Evolutionary conservation across 2,113 vertebrate genomes (phyloP).

Genomic region (Dicerorhinus sumatrensis): DNA sequence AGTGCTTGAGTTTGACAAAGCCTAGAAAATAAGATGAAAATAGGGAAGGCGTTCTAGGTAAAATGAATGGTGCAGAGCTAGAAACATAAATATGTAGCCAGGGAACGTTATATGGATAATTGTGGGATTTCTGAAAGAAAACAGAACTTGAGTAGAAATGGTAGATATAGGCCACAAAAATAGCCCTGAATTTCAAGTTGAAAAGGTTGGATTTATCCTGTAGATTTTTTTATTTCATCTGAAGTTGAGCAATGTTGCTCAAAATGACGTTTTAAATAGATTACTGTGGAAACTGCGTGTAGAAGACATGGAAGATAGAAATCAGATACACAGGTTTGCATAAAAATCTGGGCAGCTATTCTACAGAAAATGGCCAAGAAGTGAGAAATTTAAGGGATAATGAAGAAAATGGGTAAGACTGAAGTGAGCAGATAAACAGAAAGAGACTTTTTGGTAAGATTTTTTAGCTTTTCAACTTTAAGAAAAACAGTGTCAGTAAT

Average conservation of each 20-base stretch:
- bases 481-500: background rate
- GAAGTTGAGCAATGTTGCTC: background rate
- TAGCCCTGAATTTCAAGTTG: constrained; percentile 38
- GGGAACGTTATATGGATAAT: background rate
- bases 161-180: background rate
- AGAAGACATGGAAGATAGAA: background rate
- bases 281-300: background rate
- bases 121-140: constrained; percentile 19
- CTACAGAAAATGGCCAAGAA: background rate
- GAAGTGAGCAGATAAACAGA: background rate
- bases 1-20: constrained; percentile 32
- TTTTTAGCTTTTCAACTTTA: background rate
- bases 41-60: background rate
- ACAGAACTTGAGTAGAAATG: background rate
- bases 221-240: background rate
- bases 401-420: background rate
- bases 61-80: background rate
- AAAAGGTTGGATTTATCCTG: background rate
- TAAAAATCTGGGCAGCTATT: background rate
- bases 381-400: background rate
- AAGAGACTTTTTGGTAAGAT: background rate
- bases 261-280: background rate
- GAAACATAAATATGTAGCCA: background rate
- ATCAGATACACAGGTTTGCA: background rate
- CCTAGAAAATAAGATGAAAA: constrained; percentile 72